phyloP scores from a whole-genome alignment of 2,113 vertebrate species.

The Mungos mungo region DNA sequence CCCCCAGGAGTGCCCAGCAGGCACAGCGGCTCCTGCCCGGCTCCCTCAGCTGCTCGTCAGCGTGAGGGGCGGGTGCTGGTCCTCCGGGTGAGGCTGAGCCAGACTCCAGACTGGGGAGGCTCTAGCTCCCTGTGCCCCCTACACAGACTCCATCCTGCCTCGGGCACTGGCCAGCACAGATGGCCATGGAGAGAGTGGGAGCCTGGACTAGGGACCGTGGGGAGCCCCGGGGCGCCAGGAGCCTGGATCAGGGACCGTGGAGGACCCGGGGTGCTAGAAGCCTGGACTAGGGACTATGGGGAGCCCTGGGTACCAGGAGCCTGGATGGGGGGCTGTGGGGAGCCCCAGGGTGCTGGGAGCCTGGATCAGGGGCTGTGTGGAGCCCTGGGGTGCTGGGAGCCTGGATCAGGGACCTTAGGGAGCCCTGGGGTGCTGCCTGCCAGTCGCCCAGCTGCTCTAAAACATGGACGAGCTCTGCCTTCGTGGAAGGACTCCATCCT shows the following conservation, averaged over 20 bases:
- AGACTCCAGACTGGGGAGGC: too few relatives aligned
- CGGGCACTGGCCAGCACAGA: fast-evolving
- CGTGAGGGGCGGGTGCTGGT: fast-evolving
- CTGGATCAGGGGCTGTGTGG: not conserved
- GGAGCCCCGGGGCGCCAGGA: not conserved
- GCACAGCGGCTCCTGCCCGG: not conserved
- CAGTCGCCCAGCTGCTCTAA: fast-evolving
- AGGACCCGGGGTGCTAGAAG: not conserved
- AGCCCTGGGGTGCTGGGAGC: not conserved
- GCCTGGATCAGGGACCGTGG: not conserved
- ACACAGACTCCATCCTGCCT: fast-evolving
- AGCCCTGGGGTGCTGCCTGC: not conserved
- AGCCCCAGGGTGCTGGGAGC: too few relatives aligned
- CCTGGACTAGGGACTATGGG: not conserved
- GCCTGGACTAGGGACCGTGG: fast-evolving
- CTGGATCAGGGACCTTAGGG: not conserved
- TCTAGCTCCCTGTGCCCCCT: not conserved
- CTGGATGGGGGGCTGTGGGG: not conserved
- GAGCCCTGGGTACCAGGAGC: not conserved
- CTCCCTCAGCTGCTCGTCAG: not conserved
- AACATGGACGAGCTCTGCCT: fast-evolving
- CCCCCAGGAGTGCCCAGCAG: fast-evolving
- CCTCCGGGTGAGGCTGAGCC: not conserved
- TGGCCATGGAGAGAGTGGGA: not conserved
- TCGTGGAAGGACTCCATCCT: fast-evolving